A percentile compares a stretch with the other conserved stretches of the same genome.
Conservation (phyloP, 2,888 invertebrate species). For the Drosophila limbata region DNA sequence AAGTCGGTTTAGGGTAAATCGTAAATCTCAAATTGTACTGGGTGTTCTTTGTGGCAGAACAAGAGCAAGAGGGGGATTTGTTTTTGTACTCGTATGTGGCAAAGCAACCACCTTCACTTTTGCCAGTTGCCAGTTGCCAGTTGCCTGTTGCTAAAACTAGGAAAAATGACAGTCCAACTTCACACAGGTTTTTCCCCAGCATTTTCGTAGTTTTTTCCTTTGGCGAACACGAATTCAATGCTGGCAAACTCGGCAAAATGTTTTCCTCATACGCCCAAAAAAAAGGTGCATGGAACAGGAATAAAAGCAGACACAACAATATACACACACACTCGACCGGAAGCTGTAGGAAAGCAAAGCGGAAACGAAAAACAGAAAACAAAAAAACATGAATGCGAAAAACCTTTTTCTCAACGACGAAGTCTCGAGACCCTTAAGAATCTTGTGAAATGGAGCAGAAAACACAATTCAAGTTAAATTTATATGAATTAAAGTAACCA, state of each 20-base stretch:
- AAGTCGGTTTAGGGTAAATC: slow-evolving; percentile 38
- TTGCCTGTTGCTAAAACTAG: slow-evolving; percentile 37
- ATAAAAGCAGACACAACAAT: slow-evolving; percentile 32
- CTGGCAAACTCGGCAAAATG: slow-evolving; percentile 40
- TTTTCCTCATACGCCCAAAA: slow-evolving; percentile 36
- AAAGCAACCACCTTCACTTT: slow-evolving; percentile 44
- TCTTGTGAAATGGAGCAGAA: background rate
- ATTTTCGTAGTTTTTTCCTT: slow-evolving; percentile 19
- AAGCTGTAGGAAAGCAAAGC: slow-evolving; percentile 26
- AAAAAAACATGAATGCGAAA: slow-evolving; percentile 9
- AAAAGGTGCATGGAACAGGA: slow-evolving; percentile 27
- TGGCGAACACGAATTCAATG: slow-evolving; percentile 38
- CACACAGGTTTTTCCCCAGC: background rate
- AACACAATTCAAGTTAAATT: background rate
- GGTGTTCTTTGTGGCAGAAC: background rate
- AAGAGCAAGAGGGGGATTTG: background rate
- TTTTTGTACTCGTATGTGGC: background rate
- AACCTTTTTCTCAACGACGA: background rate
- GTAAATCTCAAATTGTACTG: slow-evolving; percentile 11
- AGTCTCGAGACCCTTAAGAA: background rate
- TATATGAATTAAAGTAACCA: background rate
- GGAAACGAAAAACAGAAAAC: slow-evolving; percentile 27
- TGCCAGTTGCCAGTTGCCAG: slow-evolving; percentile 9
- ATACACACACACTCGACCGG: slow-evolving; percentile 20
- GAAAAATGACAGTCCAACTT: slow-evolving; percentile 29